Base-by-base conservation (phyloP, 2,888 invertebrate species). In the Papilio gigon region DNA sequence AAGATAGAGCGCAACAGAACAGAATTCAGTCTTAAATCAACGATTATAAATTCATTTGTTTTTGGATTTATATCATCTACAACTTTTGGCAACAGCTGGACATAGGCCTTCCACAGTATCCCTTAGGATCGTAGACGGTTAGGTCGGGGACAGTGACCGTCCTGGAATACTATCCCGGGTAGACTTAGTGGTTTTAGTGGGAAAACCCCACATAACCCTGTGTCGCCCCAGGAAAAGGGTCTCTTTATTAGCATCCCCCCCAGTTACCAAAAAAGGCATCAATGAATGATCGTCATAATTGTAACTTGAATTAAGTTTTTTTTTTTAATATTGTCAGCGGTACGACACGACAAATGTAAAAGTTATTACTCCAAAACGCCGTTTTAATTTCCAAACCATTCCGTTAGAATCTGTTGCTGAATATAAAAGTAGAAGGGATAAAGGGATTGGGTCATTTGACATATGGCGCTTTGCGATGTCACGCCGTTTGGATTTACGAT, bases 381-480 rank as follows among this genome's bases (percentile, higher is more conserved):
- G 5, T 12, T 25, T 6, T 53, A 2, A 53, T 27, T 44, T 44
- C 12, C 62, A 27, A 60, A 35, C 30, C 11, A 62, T 47, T 27
- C 47, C 33, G 27, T 44, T 11, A 5, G 42, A 44, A 44, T 62
- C 44, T 30, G 44, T 27, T 62, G 30, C 17, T n/a, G 44, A 27
- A 30, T 25, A 42, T 61, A 44, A 62, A 62, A 17, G 44, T 30
- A 62, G 20, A 12, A 11, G 27, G 62, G 44, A 62, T 62, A 30
- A 44, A 62, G 44, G 62, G 62, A 62, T 62, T 40, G 60, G 37
- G 40, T 25, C 30, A 44, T 62, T 20, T 62, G 44, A 62, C 42
- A n/a, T 44, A 62, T 30, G 44, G 27, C 44, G 44, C 62, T 62
- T 30, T 62, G 30, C 44, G 30, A 30, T 62, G 62, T 62, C 62